A percentile compares a stretch with the other conserved stretches of the same genome.
Conservation (phyloP, 2,113 vertebrate genomes). For the Acanthisitta chloris region DNA sequence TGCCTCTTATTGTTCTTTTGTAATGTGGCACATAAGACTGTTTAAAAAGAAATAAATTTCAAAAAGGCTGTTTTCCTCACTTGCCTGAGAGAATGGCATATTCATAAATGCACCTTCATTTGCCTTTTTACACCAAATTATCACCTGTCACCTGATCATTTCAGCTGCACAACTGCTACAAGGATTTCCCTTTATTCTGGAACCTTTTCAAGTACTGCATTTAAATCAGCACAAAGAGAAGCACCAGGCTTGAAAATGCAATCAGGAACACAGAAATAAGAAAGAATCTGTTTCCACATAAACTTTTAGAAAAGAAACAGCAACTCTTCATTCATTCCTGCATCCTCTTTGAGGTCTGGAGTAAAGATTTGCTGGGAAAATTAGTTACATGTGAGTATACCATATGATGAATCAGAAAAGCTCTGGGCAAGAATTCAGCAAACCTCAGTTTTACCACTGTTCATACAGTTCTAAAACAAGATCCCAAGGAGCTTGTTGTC, state of each 20-base stretch:
- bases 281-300: background rate
- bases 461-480: slow-evolving; percentile 36
- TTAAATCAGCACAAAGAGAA: background rate
- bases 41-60: background rate
- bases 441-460: slow-evolving; percentile 5
- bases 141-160: background rate
- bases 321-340: slow-evolving; percentile 15
- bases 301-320: slow-evolving; percentile 11
- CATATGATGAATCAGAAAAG: slow-evolving; percentile 46
- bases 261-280: background rate
- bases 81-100: background rate
- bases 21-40: background rate
- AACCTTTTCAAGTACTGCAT: background rate
- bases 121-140: background rate
- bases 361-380: slow-evolving; percentile 37
- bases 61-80: background rate
- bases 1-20: background rate
- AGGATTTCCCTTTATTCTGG: background rate
- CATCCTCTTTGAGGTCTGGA: slow-evolving; percentile 5
- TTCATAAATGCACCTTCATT: background rate
- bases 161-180: background rate
- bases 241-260: background rate
- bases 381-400: slow-evolving; percentile 14
- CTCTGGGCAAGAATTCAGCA: slow-evolving; percentile 40
- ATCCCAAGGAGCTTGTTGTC: background rate